Evolutionary conservation across 1,140 invertebrate genomes (phyloP), one percentile per base, ranked within the genome.

Genomic region (Eumeta japonica): DNA sequence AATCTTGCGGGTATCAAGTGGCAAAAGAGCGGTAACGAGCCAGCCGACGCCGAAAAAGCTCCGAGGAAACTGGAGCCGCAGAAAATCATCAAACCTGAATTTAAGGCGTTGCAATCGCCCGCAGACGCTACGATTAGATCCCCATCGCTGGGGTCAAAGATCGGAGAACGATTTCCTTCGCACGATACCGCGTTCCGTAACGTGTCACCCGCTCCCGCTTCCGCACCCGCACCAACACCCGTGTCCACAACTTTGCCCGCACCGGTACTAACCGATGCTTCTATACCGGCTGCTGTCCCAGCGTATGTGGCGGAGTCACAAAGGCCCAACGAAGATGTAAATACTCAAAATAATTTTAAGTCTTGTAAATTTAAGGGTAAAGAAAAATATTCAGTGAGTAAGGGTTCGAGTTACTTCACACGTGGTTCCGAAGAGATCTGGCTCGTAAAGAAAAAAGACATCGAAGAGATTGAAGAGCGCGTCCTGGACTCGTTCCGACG

Each of bases 381-480:
- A 28, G 61, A 68, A 17, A 65, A 66, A 43, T 63, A 67, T 28
- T 65, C 62, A 19, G 64, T 66, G 2, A 72, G 62, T 46, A 68
- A 67, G 34, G 63, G 65, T 0, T 67, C 64, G 12, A 66, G 67
- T 28, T 74, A 71, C 47, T 72, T 67, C 46, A 70, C 63, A 2
- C 46, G 66, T 3, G 70, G 66, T 3, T 68, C 70, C 1, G 66
- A 74, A 30, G 70, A 74, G 39, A 71, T 74, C 13, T 74, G 70
- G 70, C 51, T 74, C 7, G 70, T 74, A 15, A 74, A 74, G 50
- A 74, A 74, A 48, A 74, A 74, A 43, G 70, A 74, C 20, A 74
- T 74, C 10, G 65, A 72, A 34, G 70, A 74, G 39, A 70, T 74
- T 10, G 70, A 74, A 35, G 65, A 72, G 35, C 43, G 70, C 2